Evolutionary conservation across 2,113 vertebrate species (phyloP), one percentile per base, ranked within the genome.

Genomic region (Pampusana beccarii): DNA sequence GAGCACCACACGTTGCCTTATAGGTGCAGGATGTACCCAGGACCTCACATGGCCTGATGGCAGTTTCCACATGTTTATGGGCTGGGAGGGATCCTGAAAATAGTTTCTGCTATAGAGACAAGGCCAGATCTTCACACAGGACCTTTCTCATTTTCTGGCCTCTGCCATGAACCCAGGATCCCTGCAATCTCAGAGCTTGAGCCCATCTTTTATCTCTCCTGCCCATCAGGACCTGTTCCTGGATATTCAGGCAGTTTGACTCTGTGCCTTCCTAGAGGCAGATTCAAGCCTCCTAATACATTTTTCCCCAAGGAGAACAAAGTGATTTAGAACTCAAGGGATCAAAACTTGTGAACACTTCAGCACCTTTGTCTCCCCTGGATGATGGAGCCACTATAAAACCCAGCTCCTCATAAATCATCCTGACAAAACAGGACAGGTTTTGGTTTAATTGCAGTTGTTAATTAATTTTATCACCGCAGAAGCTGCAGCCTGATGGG

Each of bases 391-490:
- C 18, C 4, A 1, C 34, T 23, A 33, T 18, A 77, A 86, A 86
- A 25, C 21, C 5, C 28, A 44, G n/a, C 31, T 82, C 62, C 62
- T 66, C 57, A 66, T 64, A 64, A 24, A 18, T 90, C 58, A 57
- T 54, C 46, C 67, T 53, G 81, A 73, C 18, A 72, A 86, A 69
- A 40, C 20, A 54, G 28, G 20, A 28, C 34, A 92, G 25, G 34
- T 50, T 78, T 48, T 11, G 26, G 11, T 69, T 89, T 96, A 93
- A 93, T 65, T 94, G 74, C 66, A 48, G 38, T n/a, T 90, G 88
- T 64, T 91, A 90, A 95, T 94, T 93, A 34, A 75, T 93, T 95
- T 96, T 89, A 88, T 95, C 65, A 21, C 78, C 81, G 70, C 7
- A 10, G 74, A 85, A 38, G 64, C 53, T 93, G 58, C 57, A 85